phyloP scores from a whole-genome alignment of 2,113 vertebrate genomes.

The Cisticola juncidis region DNA sequence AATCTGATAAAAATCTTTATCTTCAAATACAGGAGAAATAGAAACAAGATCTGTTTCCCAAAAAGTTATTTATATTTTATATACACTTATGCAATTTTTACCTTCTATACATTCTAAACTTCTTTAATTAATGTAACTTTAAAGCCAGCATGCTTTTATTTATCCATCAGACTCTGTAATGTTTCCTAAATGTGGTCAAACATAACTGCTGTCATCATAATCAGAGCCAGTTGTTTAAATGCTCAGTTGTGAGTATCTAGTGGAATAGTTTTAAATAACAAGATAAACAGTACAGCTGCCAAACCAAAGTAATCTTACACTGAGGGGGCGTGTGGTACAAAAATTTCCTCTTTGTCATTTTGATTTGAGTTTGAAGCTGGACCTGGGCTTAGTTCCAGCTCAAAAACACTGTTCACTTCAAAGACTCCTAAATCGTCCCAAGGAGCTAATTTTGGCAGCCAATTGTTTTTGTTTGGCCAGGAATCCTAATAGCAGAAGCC shows the following conservation, averaged over 20 bases:
- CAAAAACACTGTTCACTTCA: conserved; percentile 75
- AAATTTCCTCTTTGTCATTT: conserved; percentile 77
- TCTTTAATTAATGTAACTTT: background rate
- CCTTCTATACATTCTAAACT: background rate
- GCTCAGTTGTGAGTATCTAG: conserved; percentile 59
- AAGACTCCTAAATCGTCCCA: conserved; percentile 78
- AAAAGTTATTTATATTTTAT: background rate
- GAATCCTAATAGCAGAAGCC: conserved; percentile 72
- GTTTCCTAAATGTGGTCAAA: background rate
- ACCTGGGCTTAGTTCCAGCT: conserved; percentile 78
- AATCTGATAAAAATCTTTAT: background rate
- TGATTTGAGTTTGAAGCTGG: conserved; percentile 77
- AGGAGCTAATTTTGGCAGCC: conserved; percentile 78
- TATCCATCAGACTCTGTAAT: background rate
- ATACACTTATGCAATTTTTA: background rate
- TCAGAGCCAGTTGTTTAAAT: conserved; percentile 52
- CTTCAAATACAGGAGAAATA: background rate
- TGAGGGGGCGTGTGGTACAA: conserved; percentile 65
- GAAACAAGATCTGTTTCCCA: background rate
- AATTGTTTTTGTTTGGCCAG: conserved; percentile 78
- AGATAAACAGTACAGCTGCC: conserved; percentile 73
- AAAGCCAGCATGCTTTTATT: background rate
- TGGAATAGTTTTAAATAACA: conserved; percentile 73
- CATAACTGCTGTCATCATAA: background rate
- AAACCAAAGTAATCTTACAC: conserved; percentile 69